These are phyloP conservation scores for Drosophila siamana DNA, from an alignment of 2,888 invertebrate species.

Conservation along the genomic window DNA sequence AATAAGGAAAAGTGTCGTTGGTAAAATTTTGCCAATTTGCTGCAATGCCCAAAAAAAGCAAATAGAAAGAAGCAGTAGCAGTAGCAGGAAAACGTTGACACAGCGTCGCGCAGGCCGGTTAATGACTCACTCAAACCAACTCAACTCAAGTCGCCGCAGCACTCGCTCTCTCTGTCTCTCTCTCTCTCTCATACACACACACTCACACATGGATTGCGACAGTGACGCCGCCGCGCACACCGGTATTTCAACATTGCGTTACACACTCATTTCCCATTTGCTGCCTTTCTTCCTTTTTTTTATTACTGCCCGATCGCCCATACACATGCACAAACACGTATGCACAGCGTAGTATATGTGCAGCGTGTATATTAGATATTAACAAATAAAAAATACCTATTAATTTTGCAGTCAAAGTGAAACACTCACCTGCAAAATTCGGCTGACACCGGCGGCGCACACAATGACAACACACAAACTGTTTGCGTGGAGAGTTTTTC, in stretches of 20 bases:
- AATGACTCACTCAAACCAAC: constrained; percentile 73
- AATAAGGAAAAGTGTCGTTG: constrained; percentile 27
- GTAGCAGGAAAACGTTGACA: constrained; percentile 41
- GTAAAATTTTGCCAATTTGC: constrained; percentile 41
- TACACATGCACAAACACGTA: constrained; percentile 10
- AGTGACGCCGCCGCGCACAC: constrained; percentile 59
- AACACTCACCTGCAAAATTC: constrained; percentile 55
- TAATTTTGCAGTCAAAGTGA: constrained; percentile 27
- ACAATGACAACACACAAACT: constrained; percentile 35
- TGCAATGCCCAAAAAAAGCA: constrained; percentile 24
- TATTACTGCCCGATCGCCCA: constrained; percentile 55
- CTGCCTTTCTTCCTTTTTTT: constrained; percentile 47
- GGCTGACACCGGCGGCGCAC: constrained; percentile 46
- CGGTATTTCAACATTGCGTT: constrained; percentile 74
- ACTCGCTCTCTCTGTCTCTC: constrained; percentile 31
- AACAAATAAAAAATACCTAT: constrained; percentile 40
- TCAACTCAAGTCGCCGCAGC: constrained; percentile 38
- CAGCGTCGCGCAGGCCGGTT: constrained; percentile 65
- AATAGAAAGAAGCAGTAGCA: too few species aligned
- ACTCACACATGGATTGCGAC: constrained; percentile 18
- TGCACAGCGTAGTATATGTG: constrained; percentile 5
- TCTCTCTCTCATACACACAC: constrained; percentile 2
- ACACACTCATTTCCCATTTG: constrained; percentile 52
- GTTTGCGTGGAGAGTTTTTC: constrained; percentile 49
- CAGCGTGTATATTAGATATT: constrained; percentile 13